Evolutionary conservation across 2,888 invertebrate genomes (phyloP), one percentile per base, ranked within the genome.

Genomic region (Metalampra italica): DNA sequence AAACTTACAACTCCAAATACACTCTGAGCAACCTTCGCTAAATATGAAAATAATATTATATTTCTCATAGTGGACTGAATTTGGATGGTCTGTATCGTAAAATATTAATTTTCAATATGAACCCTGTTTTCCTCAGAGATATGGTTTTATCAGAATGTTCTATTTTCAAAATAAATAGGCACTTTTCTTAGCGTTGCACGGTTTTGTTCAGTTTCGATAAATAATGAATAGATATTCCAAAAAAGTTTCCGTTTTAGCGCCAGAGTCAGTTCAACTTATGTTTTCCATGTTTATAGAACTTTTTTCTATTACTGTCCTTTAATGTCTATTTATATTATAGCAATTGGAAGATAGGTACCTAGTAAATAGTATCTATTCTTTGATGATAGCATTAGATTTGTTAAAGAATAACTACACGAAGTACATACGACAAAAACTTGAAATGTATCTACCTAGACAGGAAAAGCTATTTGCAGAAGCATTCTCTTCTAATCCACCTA

Each of bases 71-170:
- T 43, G 42, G 36, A 45, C 37, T 43, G 36, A 36, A 12, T 29
- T 43, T 46, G 45, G 45, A 37, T 45, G 45, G 45, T 37, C 36
- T 14, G 22, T 45, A 32, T 29, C 32, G 43, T 45, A 45, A 45
- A 45, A 45, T 38, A 38, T 38, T 40, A 36, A 44, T 14, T 37
- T 9, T 43, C 29, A 14, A 8, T 45, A 47, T 42, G 53, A 75
- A 83, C 83, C 83, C 82, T 83, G 82, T 77, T 74, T 70, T 61
- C 79, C 78, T 77, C 64, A 65, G 64, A 71, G 79, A 82, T 82
- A 81, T 80, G 78, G 67, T 65, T 62, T 29, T 48, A 55, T 53
- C 51, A 52, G 51, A 53, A 50, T 59, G 53, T 22, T 22, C 2
- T 22, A 48, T 54, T 56, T 62, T 51, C 47, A 66, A 75, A 70